These are phyloP conservation scores for Heliconius hortense DNA, from an alignment of 2,888 invertebrate species.

Conservation along the genomic window DNA sequence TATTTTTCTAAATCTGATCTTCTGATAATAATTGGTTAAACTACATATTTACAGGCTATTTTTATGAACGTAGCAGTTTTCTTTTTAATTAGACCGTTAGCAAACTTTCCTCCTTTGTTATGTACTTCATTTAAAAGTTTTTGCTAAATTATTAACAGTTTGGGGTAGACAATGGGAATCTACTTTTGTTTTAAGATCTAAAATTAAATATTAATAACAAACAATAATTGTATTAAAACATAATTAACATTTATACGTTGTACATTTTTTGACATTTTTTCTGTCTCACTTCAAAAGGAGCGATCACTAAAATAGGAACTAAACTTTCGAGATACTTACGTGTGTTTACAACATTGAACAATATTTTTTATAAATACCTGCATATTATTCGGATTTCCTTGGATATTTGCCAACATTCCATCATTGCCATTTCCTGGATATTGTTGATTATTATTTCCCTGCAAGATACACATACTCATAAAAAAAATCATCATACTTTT, in stretches of 20 bases:
- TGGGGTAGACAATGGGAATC: too few relatives aligned
- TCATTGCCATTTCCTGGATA: conserved; percentile 14
- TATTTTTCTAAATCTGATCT: too few relatives aligned
- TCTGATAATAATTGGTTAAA: too few relatives aligned
- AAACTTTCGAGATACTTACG: neutral
- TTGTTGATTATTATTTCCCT: conserved; percentile 14
- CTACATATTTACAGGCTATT: neutral
- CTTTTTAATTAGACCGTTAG: neutral
- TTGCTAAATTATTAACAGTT: neutral
- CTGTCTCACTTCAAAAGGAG: neutral
- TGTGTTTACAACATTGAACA: neutral
- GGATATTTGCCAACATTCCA: conserved; percentile 8
- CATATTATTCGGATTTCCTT: conserved; percentile 2
- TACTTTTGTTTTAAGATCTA: too few relatives aligned
- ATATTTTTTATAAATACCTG: conserved; percentile 9
- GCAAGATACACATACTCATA: neutral
- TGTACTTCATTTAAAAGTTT: neutral
- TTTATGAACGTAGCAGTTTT: neutral
- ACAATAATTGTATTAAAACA: neutral
- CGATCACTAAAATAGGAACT: neutral
- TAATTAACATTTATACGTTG: neutral
- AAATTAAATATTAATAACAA: too few relatives aligned
- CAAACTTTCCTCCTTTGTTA: neutral
- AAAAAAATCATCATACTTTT: neutral
- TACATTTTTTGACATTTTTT: neutral